phyloP scores from a whole-genome alignment of 2,797 vertebrate genomes.

The Mormyrops attenuatus region DNA sequence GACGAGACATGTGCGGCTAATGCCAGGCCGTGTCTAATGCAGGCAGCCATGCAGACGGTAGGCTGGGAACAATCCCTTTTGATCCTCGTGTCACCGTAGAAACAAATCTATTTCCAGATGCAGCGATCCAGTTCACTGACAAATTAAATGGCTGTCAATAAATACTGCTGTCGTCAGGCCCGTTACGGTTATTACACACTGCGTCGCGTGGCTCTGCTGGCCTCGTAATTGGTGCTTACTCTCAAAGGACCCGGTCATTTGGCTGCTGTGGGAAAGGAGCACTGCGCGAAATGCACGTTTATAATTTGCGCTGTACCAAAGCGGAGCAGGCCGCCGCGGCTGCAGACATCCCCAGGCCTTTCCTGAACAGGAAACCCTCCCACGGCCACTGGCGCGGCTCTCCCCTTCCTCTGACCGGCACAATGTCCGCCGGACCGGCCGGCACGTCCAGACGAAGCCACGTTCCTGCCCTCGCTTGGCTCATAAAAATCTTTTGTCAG shows the following conservation, averaged over 20 bases:
- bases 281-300: slow-evolving; percentile 18
- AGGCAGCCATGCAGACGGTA: background rate
- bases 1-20: background rate
- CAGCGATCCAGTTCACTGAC: background rate
- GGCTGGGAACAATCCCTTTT: background rate
- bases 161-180: slow-evolving; percentile 8
- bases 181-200: background rate
- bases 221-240: background rate
- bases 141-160: background rate
- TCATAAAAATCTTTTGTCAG: slow-evolving; percentile 43
- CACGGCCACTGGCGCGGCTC: background rate
- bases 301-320: slow-evolving; percentile 43
- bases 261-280: background rate
- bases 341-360: slow-evolving; percentile 37
- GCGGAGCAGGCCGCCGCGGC: slow-evolving; percentile 30
- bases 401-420: slow-evolving; percentile 27
- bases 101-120: slow-evolving; percentile 31
- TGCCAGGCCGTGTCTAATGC: background rate
- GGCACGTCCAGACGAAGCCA: slow-evolving; percentile 31
- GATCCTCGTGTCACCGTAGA: slow-evolving; percentile 32
- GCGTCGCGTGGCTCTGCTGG: background rate
- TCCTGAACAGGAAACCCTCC: slow-evolving; percentile 28
- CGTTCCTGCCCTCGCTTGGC: slow-evolving; percentile 9
- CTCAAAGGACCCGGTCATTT: background rate
- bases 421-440: slow-evolving; percentile 35